A percentile compares a stretch with the other conserved stretches of the same genome.
These are phyloP conservation scores for Harpagoxenus sublaevis DNA, from an alignment of 2,888 invertebrate species.

Conservation along the genomic window DNA sequence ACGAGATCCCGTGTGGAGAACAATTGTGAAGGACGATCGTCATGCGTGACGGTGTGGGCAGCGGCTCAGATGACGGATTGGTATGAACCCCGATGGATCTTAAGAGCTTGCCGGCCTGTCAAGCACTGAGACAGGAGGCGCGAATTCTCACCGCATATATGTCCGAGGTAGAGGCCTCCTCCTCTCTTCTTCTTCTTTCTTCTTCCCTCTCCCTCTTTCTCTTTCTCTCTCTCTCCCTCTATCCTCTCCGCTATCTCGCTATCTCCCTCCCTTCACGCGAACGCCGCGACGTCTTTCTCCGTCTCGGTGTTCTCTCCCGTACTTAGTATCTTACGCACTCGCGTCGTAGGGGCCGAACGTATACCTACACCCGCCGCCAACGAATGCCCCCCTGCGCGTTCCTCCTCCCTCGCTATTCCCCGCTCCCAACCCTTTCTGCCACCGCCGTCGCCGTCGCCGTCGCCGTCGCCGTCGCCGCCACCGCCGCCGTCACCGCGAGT, in stretches of 20 bases:
- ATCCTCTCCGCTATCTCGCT: constrained; percentile 47
- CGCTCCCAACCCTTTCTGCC: constrained; percentile 53
- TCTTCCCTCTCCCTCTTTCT: constrained; percentile 60
- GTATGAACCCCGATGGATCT: constrained; percentile 78
- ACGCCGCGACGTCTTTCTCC: constrained; percentile 53
- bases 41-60: constrained; percentile 28
- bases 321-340: constrained; percentile 81
- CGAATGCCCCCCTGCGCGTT: constrained; percentile 49
- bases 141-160: constrained; percentile 85
- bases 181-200: constrained; percentile 73
- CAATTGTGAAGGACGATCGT: constrained; percentile 43
- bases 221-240: constrained; percentile 60
- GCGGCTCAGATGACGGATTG: constrained; percentile 38
- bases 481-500: constrained; percentile 27
- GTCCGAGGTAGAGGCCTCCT: constrained; percentile 82
- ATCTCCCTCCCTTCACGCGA: constrained; percentile 43
- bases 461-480: constrained; percentile 7
- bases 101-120: constrained; percentile 85
- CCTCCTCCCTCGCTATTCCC: constrained; percentile 58
- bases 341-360: constrained; percentile 75
- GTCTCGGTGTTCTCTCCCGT: constrained; percentile 64
- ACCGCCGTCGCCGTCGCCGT: constrained; percentile 40
- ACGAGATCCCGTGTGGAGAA: constrained; percentile 5
- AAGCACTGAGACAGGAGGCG: constrained; percentile 85
- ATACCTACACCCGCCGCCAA: constrained; percentile 68